Percentiles rank a stretch among this genome's conserved stretches.
Conservation (phyloP, 1,140 invertebrate species). For the Sitobion miscanthi region DNA sequence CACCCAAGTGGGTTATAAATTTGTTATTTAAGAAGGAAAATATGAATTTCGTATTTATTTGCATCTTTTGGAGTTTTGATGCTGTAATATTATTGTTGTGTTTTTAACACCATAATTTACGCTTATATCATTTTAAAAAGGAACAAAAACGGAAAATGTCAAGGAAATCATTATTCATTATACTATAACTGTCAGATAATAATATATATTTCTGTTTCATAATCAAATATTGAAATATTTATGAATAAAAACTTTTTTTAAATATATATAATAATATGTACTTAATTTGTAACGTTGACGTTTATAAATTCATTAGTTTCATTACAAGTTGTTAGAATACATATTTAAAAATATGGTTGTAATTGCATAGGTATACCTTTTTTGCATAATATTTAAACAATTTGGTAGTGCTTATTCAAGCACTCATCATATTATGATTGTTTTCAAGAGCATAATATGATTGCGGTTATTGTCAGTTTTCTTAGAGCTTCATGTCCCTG, state of each 20-base stretch:
- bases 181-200: neutral
- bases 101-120: constrained; percentile 1
- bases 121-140: neutral
- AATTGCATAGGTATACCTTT: neutral
- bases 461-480: neutral
- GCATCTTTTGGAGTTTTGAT: neutral
- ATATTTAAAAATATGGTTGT: neutral
- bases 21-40: neutral
- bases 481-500: too few relatives aligned
- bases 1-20: constrained; percentile 12
- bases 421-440: neutral
- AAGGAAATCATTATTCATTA: neutral
- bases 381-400: neutral
- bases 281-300: neutral
- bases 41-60: neutral
- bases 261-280: too few relatives aligned
- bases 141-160: neutral
- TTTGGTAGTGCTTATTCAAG: neutral
- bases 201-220: neutral
- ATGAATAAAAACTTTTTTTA: neutral
- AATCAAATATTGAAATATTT: neutral
- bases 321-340: neutral
- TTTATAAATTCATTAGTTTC: neutral
- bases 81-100: neutral
- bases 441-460: neutral